Base-by-base conservation (phyloP, 92 coral and sea anemone genomes). In the Epizoanthus illoricatus region DNA sequence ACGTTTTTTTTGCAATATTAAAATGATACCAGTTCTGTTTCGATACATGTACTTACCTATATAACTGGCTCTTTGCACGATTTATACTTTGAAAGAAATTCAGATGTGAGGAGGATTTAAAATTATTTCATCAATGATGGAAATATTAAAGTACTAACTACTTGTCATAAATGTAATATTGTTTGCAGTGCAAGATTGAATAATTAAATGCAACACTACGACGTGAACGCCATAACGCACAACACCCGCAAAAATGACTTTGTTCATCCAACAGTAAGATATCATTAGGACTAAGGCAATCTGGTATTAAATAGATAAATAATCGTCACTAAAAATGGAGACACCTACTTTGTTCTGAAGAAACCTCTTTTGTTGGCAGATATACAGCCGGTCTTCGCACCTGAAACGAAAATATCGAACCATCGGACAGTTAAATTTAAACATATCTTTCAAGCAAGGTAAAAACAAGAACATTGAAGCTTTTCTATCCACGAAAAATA, bases 311-410 rank as follows among this genome's bases (percentile, higher is more conserved):
- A 73, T 74, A 23, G 0, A 13, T 6, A 20, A 18, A 73, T 1
- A 2, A 20, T 12, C 20, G 24, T 33, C 18, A 55, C n/a, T 21
- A 28, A 7, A 49, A 42, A 57, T 47, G 18, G 10, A 28, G 5
- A 56, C 8, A n/a, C 78, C 55, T 87, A 97, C 99, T 85, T 92
- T 97, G 97, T 74, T 97, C 98, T 40, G 93, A 65, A 39, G 83
- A 84, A 11, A 86, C 90, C 41, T 97, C 99, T 90, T 90, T 97
- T 3, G 98, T 97, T 10, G 99, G 99, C 49, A 97, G 74, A 65
- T 97, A 97, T 6, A 97, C 99, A 2, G 87, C 94, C 15, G 98
- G 99, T 78, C 97, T 87, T 71, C 97, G 92, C 67, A 88, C 91
- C 99, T 97, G 69, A 43, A 71, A 24, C 36, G 71, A 40, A 71